Evolutionary conservation across 1,140 invertebrate species (phyloP).

Genomic region (Nixonia krombeini): DNA sequence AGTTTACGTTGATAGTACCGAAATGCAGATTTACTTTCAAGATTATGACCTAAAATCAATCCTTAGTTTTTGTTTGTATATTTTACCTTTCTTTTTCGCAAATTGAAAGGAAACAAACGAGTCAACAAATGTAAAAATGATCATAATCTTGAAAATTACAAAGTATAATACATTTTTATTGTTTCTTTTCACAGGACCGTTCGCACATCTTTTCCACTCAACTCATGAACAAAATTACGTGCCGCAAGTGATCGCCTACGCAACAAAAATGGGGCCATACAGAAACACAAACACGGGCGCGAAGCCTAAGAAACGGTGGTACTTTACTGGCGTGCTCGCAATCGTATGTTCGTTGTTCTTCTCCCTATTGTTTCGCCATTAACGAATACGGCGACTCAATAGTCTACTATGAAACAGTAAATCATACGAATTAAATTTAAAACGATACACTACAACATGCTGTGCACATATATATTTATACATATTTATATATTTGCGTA

Average conservation of each 20-base stretch:
- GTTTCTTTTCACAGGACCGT: constrained; percentile 79
- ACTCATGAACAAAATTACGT: constrained; percentile 95
- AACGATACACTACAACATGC: constrained; percentile 11
- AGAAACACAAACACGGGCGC: constrained; percentile 38
- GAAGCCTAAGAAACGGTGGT: constrained; percentile 43
- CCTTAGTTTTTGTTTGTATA: no score
- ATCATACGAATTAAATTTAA: constrained; percentile 21
- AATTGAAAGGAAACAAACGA: background rate
- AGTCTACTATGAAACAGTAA: constrained; percentile 16
- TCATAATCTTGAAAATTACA: background rate
- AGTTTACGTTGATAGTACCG: no score
- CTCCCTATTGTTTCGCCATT: constrained; percentile 37
- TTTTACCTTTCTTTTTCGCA: no score
- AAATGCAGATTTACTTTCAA: no score
- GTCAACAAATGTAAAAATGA: no score
- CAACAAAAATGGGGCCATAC: constrained; percentile 78
- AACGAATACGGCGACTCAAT: constrained; percentile 43
- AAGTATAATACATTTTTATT: no score
- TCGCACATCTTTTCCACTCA: constrained; percentile 89
- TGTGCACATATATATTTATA: constrained; percentile 37
- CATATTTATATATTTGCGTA: no score
- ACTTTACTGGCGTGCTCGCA: constrained; percentile 36
- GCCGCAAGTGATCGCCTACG: constrained; percentile 87
- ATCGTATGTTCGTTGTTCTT: constrained; percentile 44
- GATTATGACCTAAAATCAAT: no score